phyloP scores from a whole-genome alignment of 2,797 vertebrate species.

The Parauchenoglanis punctatus region DNA sequence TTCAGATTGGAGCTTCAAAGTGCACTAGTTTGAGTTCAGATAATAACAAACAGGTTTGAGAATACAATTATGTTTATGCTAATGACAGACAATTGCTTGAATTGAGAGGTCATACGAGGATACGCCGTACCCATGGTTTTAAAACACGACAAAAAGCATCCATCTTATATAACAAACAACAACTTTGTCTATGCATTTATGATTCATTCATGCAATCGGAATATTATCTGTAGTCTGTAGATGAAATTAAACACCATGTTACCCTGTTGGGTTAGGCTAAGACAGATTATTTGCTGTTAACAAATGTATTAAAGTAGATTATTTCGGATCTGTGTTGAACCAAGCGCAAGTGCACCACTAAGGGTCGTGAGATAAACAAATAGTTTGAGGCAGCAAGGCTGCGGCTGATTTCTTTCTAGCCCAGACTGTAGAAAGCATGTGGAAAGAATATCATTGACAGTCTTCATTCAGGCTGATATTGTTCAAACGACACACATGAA shows the following conservation, averaged over 20 bases:
- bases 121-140: not conserved
- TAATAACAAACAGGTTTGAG: conserved; percentile 20
- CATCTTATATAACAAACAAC: not conserved
- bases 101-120: not conserved
- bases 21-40: not conserved
- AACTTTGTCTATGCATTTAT: not conserved
- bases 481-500: not conserved
- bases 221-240: not conserved
- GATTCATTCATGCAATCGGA: not conserved
- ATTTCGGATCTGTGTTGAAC: not conserved
- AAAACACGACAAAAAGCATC: not conserved
- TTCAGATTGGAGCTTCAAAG: conserved; percentile 11
- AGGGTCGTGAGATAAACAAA: not conserved
- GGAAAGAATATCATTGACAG: no score
- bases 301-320: not conserved
- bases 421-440: not conserved
- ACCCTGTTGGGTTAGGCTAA: not conserved
- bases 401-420: not conserved
- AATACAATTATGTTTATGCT: not conserved
- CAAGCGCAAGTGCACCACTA: not conserved
- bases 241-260: not conserved
- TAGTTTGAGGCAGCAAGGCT: not conserved
- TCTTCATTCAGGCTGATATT: not conserved
- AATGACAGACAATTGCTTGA: not conserved
- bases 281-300: not conserved